Evolutionary conservation across 2,113 vertebrate species (phyloP).

Genomic region (Ranitomeya imitator): DNA sequence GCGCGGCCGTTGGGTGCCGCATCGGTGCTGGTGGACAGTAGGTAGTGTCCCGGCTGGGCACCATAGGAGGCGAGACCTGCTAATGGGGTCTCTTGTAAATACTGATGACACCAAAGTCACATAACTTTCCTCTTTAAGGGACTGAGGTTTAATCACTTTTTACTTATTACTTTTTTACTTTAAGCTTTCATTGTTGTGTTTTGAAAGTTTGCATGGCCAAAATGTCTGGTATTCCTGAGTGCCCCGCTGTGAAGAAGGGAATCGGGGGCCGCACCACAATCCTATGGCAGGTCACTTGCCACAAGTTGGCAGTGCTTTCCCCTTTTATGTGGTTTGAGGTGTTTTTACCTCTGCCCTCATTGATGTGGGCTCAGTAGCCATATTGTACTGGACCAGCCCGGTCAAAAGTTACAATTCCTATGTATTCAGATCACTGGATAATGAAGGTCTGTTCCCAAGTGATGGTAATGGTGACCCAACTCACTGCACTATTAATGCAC

Average conservation of each 20-base stretch:
- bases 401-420: too few species aligned
- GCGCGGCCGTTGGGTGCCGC: not conserved
- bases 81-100: constrained; percentile 1
- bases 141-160: not conserved
- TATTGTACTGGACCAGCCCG: too few species aligned
- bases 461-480: too few species aligned
- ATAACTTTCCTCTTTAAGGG: not conserved
- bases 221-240: not conserved
- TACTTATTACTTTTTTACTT: not conserved
- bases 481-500: too few species aligned
- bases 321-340: too few species aligned
- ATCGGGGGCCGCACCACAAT: not conserved
- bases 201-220: not conserved
- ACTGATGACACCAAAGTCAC: constrained; percentile 1
- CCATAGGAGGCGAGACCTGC: not conserved
- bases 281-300: too few species aligned
- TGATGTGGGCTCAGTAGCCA: not conserved
- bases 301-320: too few species aligned
- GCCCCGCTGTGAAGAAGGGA: not conserved
- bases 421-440: too few species aligned
- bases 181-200: not conserved
- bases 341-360: not conserved
- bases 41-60: not conserved
- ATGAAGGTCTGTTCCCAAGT: too few species aligned
- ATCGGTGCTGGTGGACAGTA: not conserved